Base-by-base conservation (phyloP, 2,888 invertebrate genomes). In the Leptinotarsa haldemani region DNA sequence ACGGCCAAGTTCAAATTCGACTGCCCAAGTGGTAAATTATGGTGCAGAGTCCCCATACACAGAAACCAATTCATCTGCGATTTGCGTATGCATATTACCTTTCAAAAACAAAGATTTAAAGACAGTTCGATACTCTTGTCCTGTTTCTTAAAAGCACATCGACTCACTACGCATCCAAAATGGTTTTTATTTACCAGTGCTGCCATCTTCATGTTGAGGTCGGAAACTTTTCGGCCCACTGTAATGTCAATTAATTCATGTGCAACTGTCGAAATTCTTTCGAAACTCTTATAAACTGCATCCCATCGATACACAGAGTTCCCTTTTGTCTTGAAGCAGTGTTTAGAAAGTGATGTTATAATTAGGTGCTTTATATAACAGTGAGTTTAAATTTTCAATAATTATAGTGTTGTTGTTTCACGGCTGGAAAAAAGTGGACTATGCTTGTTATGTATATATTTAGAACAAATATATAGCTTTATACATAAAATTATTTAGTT, bases 271-370 rank as follows among this genome's bases (percentile, higher is more conserved):
- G 52, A 50, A 70, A 66, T 58, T 63, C 69, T 40, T 4, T 48
- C 2, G 7, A 67, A 70, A 67, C 74, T 70, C 70, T 74, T 72
- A 65, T 76, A 72, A 74, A 76, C 69, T 76, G 46, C 70, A 48
- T 46, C 25, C 25, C 47, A 40, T 63, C 46, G 20, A 46, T 58
- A 61, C 65, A 58, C 61, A 70, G 65, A 74, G 74, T 79, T 77
- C 74, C 75, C 78, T 77, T 74, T 73, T 75, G 74, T 76, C 73
- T 71, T 75, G 73, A 71, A 74, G 65, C 77, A 71, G 75, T 79
- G 78, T 79, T 73, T 79, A 79, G 78, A 78, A 76, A 78, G 79
- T 79, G 78, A 78, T 79, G 78, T 73, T 78, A 73, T 71, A 73
- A 68, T 58, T 69, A 48, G 56, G 56, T 56, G 22, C 56, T 56